A percentile compares a stretch with the other conserved stretches of the same genome.
Evolutionary conservation across 2,113 vertebrate species (phyloP).

Genomic region (Semicossyphus pulcher): DNA sequence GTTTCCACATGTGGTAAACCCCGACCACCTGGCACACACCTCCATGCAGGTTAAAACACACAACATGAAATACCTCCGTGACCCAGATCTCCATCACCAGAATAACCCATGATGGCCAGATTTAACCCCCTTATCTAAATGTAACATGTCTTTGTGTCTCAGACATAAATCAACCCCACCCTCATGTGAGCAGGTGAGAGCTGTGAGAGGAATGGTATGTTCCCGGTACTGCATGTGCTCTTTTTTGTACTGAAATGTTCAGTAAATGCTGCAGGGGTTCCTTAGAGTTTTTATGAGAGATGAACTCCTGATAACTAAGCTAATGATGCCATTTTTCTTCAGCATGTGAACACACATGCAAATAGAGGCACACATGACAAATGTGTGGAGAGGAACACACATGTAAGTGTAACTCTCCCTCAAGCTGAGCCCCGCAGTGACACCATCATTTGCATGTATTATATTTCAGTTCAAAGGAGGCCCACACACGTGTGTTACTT

Average conservation of each 20-base stretch:
- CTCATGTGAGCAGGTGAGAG: neutral
- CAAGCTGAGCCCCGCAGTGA: slow-evolving; percentile 1
- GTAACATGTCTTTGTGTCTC: neutral
- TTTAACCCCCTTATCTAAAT: neutral
- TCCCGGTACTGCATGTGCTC: neutral
- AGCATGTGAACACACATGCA: neutral
- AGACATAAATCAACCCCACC: neutral
- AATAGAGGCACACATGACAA: too few species aligned
- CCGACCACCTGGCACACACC: slow-evolving; percentile 8
- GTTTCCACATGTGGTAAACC: slow-evolving; percentile 1
- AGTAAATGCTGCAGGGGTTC: neutral
- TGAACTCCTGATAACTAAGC: neutral
- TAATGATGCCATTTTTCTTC: neutral
- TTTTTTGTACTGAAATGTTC: slow-evolving; percentile 2
- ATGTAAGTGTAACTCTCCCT: neutral
- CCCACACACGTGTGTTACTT: neutral
- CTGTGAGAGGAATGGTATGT: slow-evolving; percentile 17
- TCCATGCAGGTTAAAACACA: neutral
- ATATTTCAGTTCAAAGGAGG: neutral
- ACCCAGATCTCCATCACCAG: neutral
- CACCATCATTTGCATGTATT: neutral
- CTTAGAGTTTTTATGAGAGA: neutral
- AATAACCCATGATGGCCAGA: neutral
- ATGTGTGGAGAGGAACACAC: neutral
- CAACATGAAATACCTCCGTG: neutral